phyloP scores from a whole-genome alignment of 2,113 vertebrate genomes.

The Oophaga pumilio region DNA sequence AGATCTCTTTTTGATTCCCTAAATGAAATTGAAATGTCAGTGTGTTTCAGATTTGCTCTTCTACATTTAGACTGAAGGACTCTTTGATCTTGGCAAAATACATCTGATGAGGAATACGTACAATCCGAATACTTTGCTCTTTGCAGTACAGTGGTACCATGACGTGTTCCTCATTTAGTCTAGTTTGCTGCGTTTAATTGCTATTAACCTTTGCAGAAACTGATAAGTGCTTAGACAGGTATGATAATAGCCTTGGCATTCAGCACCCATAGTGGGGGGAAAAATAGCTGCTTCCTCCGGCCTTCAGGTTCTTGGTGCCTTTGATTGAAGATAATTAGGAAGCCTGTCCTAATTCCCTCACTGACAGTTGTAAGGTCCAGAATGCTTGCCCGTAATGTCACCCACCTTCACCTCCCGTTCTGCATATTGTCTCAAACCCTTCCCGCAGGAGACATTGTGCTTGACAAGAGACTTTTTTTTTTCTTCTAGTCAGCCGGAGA shows the following conservation, averaged over 20 bases:
- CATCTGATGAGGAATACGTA: slow-evolving; percentile 70
- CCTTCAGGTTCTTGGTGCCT: slow-evolving; percentile 76
- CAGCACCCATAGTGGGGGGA: slow-evolving; percentile 77
- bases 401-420: slow-evolving; percentile 72
- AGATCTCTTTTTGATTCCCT: slow-evolving; percentile 57
- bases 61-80: slow-evolving; percentile 36
- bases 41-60: slow-evolving; percentile 54
- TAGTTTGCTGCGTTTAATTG: slow-evolving; percentile 87
- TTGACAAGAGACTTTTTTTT: slow-evolving; percentile 71
- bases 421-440: slow-evolving; percentile 76
- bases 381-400: slow-evolving; percentile 68
- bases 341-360: slow-evolving; percentile 78
- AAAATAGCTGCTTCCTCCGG: slow-evolving; percentile 73
- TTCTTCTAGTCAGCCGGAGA: slow-evolving; percentile 70
- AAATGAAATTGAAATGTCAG: slow-evolving; percentile 54
- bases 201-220: slow-evolving; percentile 87
- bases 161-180: slow-evolving; percentile 82
- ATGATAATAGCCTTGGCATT: slow-evolving; percentile 79
- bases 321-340: slow-evolving; percentile 81
- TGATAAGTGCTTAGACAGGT: slow-evolving; percentile 83
- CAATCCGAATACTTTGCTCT: slow-evolving; percentile 72
- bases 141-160: slow-evolving; percentile 78
- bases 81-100: slow-evolving; percentile 59
- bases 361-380: slow-evolving; percentile 68
- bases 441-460: slow-evolving; percentile 68